Evolutionary conservation across 2,888 invertebrate species (phyloP).

Genomic region (Polymixis lichenea): DNA sequence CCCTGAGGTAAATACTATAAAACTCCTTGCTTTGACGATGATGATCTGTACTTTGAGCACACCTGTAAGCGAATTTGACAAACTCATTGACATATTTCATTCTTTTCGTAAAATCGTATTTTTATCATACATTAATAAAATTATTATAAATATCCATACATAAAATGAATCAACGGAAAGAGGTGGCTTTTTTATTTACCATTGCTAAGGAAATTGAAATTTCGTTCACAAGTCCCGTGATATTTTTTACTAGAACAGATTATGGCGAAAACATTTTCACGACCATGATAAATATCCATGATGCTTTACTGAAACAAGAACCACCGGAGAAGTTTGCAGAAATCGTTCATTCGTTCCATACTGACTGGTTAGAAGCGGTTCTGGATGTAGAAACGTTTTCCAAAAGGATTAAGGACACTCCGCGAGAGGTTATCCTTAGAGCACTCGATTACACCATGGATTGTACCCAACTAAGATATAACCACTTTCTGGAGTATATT

Average conservation of each 20-base stretch:
- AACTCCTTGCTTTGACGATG: conserved; percentile 1
- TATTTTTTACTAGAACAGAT: conserved; percentile 73
- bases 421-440: conserved; percentile 65
- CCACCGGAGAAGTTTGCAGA: conserved; percentile 52
- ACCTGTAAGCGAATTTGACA: conserved; percentile 1
- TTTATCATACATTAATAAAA: conserved; percentile 32
- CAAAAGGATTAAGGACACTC: conserved; percentile 66
- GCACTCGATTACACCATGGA: conserved; percentile 69
- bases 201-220: conserved; percentile 71
- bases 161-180: conserved; percentile 67
- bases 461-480: conserved; percentile 61
- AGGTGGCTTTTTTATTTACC: conserved; percentile 62
- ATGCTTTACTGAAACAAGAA: conserved; percentile 55
- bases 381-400: conserved; percentile 69
- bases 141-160: conserved; percentile 14
- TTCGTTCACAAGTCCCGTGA: conserved; percentile 73
- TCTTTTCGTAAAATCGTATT: conserved; percentile 17
- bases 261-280: conserved; percentile 67
- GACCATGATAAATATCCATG: conserved; percentile 60
- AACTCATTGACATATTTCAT: conserved; percentile 12
- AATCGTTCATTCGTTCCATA: conserved; percentile 68
- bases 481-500: conserved; percentile 59
- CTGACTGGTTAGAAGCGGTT: conserved; percentile 72
- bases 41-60: no score
- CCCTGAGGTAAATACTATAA: background rate